These are phyloP conservation scores for Nematopogon swammerdamellus DNA, from an alignment of 2,888 invertebrate species.

Conservation along the genomic window DNA sequence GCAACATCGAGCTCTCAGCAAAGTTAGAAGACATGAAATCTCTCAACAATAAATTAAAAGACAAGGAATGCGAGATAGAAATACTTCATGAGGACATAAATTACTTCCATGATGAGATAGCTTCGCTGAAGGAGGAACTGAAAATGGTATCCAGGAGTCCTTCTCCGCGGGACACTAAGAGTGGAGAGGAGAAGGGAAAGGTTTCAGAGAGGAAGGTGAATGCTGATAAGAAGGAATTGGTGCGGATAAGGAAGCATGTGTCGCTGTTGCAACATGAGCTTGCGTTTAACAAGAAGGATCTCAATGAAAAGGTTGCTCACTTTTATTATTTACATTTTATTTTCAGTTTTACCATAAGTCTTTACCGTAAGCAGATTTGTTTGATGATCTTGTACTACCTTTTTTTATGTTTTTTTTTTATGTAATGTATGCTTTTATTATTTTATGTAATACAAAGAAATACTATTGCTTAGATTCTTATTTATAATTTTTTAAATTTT, in stretches of 20 bases:
- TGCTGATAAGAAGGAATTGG: conserved; percentile 57
- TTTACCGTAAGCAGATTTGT: too few species aligned
- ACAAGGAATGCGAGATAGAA: conserved; percentile 54
- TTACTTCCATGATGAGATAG: conserved; percentile 48
- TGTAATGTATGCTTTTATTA: too few species aligned
- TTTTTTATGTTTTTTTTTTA: too few species aligned
- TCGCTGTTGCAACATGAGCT: conserved; percentile 41
- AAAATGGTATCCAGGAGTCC: conserved; percentile 50
- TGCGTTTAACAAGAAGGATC: conserved; percentile 44
- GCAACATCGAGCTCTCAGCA: conserved; percentile 34
- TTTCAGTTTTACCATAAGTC: too few species aligned
- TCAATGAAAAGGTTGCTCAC: conserved; percentile 47
- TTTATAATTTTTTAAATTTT: too few species aligned
- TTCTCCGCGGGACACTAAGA: conserved; percentile 55
- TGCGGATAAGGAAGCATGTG: conserved; percentile 45
- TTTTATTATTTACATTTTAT: not conserved
- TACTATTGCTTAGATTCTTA: too few species aligned
- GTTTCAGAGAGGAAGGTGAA: conserved; percentile 44
- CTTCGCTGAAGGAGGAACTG: conserved; percentile 38
- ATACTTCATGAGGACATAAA: conserved; percentile 49
- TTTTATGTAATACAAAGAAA: too few species aligned
- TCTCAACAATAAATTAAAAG: conserved; percentile 40
- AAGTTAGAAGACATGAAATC: conserved; percentile 41
- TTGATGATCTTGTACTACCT: too few species aligned
- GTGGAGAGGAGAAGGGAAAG: conserved; percentile 47